These are phyloP conservation scores for Neuroterus valhalla DNA, from an alignment of 1,140 invertebrate species.

Conservation along the genomic window DNA sequence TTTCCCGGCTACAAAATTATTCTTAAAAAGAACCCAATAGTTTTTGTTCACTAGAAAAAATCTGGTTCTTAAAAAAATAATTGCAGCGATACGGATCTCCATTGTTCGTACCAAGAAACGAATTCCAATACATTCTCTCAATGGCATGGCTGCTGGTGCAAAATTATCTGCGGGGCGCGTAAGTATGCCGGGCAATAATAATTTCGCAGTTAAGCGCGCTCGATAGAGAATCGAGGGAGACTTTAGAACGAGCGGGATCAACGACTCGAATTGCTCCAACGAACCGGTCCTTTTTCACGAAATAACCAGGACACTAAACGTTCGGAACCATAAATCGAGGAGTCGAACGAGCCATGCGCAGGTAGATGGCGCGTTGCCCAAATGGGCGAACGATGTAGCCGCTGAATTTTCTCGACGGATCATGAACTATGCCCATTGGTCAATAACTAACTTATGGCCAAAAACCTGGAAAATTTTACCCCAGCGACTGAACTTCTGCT, in stretches of 20 bases:
- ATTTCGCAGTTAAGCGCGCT: conserved; percentile 46
- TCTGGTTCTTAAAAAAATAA: neutral
- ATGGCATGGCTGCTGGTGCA: neutral
- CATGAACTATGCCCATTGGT: conserved; percentile 43
- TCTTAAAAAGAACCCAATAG: no score
- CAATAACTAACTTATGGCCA: conserved; percentile 47
- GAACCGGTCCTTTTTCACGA: conserved; percentile 42
- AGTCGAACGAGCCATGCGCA: conserved; percentile 44
- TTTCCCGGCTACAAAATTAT: no score
- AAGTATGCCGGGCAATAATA: conserved; percentile 38
- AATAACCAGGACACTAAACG: conserved; percentile 55
- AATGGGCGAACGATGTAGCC: conserved; percentile 58
- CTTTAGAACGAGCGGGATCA: conserved; percentile 29
- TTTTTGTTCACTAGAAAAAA: neutral
- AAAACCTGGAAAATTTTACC: conserved; percentile 40
- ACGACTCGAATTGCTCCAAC: conserved; percentile 46
- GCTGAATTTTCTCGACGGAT: conserved; percentile 53
- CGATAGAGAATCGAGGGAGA: conserved; percentile 38
- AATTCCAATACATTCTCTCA: conserved; percentile 25
- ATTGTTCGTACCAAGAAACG: neutral
- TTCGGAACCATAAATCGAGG: conserved; percentile 52
- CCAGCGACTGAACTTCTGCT: conserved; percentile 15
- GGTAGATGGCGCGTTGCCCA: conserved; percentile 65
- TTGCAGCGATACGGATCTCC: conserved; percentile 12
- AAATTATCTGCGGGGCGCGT: conserved; percentile 17